Evolutionary conservation across 1,140 invertebrate genomes (phyloP).

Genomic region (Cyclina sinensis): DNA sequence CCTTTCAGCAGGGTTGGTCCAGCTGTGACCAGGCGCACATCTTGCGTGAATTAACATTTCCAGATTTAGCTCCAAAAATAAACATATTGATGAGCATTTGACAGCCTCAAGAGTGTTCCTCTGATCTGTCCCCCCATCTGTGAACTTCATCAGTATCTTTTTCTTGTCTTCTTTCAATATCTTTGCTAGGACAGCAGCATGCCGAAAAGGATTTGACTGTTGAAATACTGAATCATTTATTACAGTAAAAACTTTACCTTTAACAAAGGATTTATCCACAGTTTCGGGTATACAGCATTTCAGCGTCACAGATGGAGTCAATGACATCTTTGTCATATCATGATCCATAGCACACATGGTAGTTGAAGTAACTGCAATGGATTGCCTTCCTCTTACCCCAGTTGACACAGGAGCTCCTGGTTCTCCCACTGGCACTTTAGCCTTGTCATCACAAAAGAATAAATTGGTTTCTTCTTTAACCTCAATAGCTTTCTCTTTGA

Average conservation of each 20-base stretch:
- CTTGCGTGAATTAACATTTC: slow-evolving; percentile 23
- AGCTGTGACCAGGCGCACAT: slow-evolving; percentile 50
- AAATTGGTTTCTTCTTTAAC: slow-evolving; percentile 20
- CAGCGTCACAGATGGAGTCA: slow-evolving; percentile 54
- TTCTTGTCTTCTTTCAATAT: background rate
- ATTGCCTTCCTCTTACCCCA: slow-evolving; percentile 51
- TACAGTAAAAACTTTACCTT: slow-evolving; percentile 45
- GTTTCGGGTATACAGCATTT: slow-evolving; percentile 53
- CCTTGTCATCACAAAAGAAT: slow-evolving; percentile 41
- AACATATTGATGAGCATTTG: slow-evolving; percentile 58
- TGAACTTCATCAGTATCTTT: slow-evolving; percentile 12
- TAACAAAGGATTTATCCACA: slow-evolving; percentile 48
- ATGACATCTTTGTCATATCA: slow-evolving; percentile 59
- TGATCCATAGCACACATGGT: slow-evolving; percentile 61
- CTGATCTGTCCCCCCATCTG: too few relatives aligned
- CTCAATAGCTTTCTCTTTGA: slow-evolving; percentile 51
- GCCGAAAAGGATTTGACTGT: background rate
- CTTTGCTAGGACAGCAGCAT: background rate
- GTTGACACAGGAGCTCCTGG: slow-evolving; percentile 59
- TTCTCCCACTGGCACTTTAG: slow-evolving; percentile 65
- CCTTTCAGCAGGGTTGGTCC: slow-evolving; percentile 68
- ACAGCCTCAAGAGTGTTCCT: slow-evolving; percentile 62
- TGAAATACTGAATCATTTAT: slow-evolving; percentile 67
- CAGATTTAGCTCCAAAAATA: slow-evolving; percentile 28
- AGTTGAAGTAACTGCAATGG: slow-evolving; percentile 15